Conservation (phyloP, 2,888 invertebrate genomes). For the Yponomeuta cagnagella region DNA sequence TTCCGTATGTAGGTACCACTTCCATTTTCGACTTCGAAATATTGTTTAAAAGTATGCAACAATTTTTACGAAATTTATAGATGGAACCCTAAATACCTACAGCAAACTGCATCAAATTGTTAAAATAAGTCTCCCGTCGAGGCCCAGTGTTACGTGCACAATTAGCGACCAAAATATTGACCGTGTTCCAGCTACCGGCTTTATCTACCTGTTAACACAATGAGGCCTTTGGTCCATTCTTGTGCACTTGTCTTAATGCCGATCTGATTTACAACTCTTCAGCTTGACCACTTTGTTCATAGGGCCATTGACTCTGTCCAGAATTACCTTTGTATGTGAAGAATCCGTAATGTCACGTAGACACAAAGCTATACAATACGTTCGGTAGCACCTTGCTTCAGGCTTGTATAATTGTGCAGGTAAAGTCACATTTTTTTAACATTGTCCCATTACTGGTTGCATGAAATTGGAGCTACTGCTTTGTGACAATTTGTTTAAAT, state of each 20-base stretch:
- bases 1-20: no score
- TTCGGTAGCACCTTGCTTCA: slow-evolving; percentile 8
- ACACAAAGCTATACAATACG: background rate
- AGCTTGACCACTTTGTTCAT: background rate
- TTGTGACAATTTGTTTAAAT: background rate
- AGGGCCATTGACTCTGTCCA: background rate
- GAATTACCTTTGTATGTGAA: background rate
- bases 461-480: slow-evolving; percentile 6
- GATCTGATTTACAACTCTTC: slow-evolving; percentile 8
- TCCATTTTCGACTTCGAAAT: no score
- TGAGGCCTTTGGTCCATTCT: background rate
- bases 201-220: slow-evolving; percentile 19
- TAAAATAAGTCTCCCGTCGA: slow-evolving; percentile 25
- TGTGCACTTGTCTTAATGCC: slow-evolving; percentile 28
- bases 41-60: no score
- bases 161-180: slow-evolving; percentile 61
- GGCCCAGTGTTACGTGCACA: slow-evolving; percentile 28
- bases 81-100: background rate
- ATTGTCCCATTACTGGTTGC: background rate
- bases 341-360: slow-evolving; percentile 6
- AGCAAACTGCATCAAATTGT: slow-evolving; percentile 10
- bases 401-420: background rate
- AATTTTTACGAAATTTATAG: no score
- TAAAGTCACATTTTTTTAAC: background rate
- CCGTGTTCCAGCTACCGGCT: slow-evolving; percentile 30